phyloP scores from a whole-genome alignment of 2,888 invertebrate species.

The Stramonita haemastoma region DNA sequence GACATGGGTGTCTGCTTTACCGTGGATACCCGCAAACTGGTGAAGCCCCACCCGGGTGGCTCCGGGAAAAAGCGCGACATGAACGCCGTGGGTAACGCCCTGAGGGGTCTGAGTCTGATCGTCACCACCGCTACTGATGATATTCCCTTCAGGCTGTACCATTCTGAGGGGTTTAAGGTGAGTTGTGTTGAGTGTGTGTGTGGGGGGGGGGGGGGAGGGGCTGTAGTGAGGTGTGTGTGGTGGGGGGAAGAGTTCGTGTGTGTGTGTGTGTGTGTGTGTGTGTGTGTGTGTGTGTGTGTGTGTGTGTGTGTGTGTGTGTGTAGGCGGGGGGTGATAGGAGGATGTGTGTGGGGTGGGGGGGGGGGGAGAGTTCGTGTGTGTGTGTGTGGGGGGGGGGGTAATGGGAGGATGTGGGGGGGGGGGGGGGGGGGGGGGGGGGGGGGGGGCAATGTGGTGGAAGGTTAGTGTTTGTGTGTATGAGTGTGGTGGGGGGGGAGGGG shows the following conservation, averaged over 20 bases:
- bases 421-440: too few relatives aligned
- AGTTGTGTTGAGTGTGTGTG: too few relatives aligned
- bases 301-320: not conserved
- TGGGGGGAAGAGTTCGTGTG: too few relatives aligned
- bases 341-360: not conserved
- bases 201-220: too few relatives aligned
- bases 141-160: constrained; percentile 47
- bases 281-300: not conserved
- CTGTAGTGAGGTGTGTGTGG: too few relatives aligned
- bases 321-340: too few relatives aligned
- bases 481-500: too few relatives aligned
- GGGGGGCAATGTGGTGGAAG: too few relatives aligned
- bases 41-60: not conserved
- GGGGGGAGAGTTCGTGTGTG: too few relatives aligned
- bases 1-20: constrained; percentile 54
- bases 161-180: constrained; percentile 53
- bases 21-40: constrained; percentile 46
- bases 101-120: constrained; percentile 46
- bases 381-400: too few relatives aligned
- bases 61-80: not conserved
- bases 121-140: constrained; percentile 43
- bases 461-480: too few relatives aligned
- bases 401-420: too few relatives aligned
- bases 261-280: not conserved
- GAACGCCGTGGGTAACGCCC: constrained; percentile 49